phyloP scores from a whole-genome alignment of 2,888 invertebrate species.

The Andricus quercusramuli region DNA sequence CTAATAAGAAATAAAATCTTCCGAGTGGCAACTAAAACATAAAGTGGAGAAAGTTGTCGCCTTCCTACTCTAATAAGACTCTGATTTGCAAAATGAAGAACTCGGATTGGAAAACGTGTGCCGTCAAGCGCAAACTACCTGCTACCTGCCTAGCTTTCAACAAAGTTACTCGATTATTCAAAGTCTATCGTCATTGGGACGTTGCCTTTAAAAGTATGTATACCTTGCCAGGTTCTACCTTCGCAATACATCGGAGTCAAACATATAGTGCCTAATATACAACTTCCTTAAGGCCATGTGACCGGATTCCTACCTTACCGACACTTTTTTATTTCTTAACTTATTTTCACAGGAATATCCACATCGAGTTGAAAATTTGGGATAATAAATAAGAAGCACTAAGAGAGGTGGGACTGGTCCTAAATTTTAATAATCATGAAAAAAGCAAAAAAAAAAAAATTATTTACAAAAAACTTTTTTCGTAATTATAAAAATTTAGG shows the following conservation, averaged over 20 bases:
- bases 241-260: not conserved
- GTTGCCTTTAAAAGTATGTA: not conserved
- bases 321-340: no score
- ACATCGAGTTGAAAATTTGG: no score
- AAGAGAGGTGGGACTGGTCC: no score
- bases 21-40: not conserved
- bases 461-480: no score
- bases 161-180: not conserved
- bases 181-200: not conserved
- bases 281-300: slow-evolving; percentile 11
- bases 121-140: not conserved
- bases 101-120: not conserved
- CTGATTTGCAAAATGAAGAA: not conserved
- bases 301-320: no score
- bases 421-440: no score
- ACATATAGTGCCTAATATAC: not conserved
- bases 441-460: no score
- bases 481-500: no score
- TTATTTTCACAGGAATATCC: no score
- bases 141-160: not conserved
- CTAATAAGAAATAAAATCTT: not conserved
- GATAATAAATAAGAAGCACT: no score
- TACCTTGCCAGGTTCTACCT: not conserved
- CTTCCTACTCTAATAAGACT: not conserved
- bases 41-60: not conserved